A percentile compares a stretch with the other conserved stretches of the same genome.
Conservation (phyloP, 2,888 invertebrate genomes). For the Amblyjoppa proteus region DNA sequence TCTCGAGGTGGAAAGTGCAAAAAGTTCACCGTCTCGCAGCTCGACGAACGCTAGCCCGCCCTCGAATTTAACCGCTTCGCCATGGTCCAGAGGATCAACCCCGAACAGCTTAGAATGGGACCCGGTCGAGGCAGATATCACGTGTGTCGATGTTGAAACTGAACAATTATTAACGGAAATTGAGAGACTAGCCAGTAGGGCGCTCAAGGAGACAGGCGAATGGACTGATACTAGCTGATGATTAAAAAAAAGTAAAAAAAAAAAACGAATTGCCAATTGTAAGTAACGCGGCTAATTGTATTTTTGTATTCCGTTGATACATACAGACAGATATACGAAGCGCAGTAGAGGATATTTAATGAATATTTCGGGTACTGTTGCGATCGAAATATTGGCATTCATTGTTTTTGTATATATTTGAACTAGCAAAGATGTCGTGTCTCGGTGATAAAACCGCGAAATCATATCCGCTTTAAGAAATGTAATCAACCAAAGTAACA, state of each 20-base stretch:
- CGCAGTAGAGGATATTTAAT: constrained; percentile 43
- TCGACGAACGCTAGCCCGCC: constrained; percentile 79
- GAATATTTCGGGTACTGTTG: constrained; percentile 39
- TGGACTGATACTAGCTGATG: constrained; percentile 81
- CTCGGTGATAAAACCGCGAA: background rate
- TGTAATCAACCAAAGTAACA: constrained; percentile 4
- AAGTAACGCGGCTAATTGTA: constrained; percentile 76
- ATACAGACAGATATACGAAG: constrained; percentile 60
- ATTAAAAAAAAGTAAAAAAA: constrained; percentile 49
- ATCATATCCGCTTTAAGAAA: constrained; percentile 1
- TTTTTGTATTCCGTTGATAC: constrained; percentile 77
- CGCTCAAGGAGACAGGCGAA: constrained; percentile 89
- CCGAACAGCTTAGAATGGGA: constrained; percentile 91
- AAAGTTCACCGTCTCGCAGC: constrained; percentile 74
- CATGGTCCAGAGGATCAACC: constrained; percentile 88
- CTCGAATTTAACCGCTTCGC: constrained; percentile 81
- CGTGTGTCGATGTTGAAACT: constrained; percentile 88
- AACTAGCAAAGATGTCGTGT: constrained; percentile 1
- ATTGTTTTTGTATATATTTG: constrained; percentile 50
- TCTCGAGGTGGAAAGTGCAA: constrained; percentile 72
- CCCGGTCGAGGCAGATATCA: constrained; percentile 86
- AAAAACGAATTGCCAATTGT: constrained; percentile 36
- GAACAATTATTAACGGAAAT: constrained; percentile 89
- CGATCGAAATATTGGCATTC: constrained; percentile 14
- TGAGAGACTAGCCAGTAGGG: constrained; percentile 88